Percentiles rank a stretch among this genome's conserved stretches.
phyloP scores from a whole-genome alignment of 2,113 vertebrate genomes.

The Reinhardtius hippoglossoides region DNA sequence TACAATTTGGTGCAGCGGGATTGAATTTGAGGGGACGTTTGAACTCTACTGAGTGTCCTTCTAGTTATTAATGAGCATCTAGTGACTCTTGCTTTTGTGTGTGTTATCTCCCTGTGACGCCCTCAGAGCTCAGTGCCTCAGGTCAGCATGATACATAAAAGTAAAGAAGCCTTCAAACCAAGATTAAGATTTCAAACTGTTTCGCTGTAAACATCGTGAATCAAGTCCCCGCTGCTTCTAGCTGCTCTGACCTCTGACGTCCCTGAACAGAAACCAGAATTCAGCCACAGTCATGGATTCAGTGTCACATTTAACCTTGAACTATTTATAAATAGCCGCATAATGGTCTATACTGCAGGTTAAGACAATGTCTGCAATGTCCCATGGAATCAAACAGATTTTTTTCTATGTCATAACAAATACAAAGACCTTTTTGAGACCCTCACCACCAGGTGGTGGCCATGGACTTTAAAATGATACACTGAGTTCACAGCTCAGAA shows the following conservation, averaged over 20 bases:
- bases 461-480: slow-evolving; percentile 22
- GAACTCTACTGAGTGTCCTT: too few relatives aligned
- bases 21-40: too few relatives aligned
- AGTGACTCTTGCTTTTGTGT: background rate
- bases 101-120: background rate
- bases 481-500: background rate
- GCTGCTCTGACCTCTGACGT: slow-evolving; percentile 2
- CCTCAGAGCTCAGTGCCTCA: too few relatives aligned
- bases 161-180: background rate
- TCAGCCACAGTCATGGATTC: background rate
- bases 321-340: background rate
- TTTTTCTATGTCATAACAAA: background rate
- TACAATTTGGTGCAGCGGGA: too few relatives aligned
- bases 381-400: background rate
- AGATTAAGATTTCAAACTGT: background rate
- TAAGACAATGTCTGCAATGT: too few relatives aligned
- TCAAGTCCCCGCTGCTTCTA: background rate
- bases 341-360: background rate
- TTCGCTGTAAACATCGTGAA: background rate
- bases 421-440: background rate
- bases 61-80: too few relatives aligned
- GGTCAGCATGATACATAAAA: background rate
- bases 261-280: background rate
- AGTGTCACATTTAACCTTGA: background rate
- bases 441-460: slow-evolving; percentile 65